These are phyloP conservation scores for Coregonus suidteri DNA, from an alignment of 2,797 vertebrate species.

Conservation along the genomic window DNA sequence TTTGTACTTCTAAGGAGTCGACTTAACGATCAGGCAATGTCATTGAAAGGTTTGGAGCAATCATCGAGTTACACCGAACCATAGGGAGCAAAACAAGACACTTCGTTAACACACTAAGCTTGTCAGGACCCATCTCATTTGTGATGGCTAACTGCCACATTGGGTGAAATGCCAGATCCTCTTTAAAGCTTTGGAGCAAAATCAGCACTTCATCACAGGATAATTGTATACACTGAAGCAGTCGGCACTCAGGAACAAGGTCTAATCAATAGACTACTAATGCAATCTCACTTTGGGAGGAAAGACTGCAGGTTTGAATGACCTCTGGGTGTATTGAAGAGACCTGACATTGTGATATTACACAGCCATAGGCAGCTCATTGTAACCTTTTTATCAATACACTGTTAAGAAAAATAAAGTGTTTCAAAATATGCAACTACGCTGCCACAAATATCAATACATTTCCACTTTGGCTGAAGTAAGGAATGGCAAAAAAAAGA, in stretches of 20 bases:
- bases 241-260: constrained; percentile 29
- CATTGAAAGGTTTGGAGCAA: constrained; percentile 48
- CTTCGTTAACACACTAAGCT: constrained; percentile 57
- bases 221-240: constrained; percentile 48
- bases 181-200: constrained; percentile 41
- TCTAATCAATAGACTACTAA: constrained; percentile 56
- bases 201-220: constrained; percentile 50
- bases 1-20: not conserved
- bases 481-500: not conserved
- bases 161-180: constrained; percentile 51
- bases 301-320: constrained; percentile 14
- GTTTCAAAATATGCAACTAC: not conserved
- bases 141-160: constrained; percentile 52
- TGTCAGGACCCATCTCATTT: constrained; percentile 56
- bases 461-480: not conserved
- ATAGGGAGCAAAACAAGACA: constrained; percentile 52
- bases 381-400: not conserved
- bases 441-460: not conserved
- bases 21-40: constrained; percentile 30
- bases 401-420: not conserved
- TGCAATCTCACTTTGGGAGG: constrained; percentile 41
- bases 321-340: constrained; percentile 1
- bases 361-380: not conserved
- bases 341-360: not conserved
- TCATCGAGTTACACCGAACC: constrained; percentile 50